Conservation (phyloP, 2,888 invertebrate genomes). For the Cacoxenus indagator region DNA sequence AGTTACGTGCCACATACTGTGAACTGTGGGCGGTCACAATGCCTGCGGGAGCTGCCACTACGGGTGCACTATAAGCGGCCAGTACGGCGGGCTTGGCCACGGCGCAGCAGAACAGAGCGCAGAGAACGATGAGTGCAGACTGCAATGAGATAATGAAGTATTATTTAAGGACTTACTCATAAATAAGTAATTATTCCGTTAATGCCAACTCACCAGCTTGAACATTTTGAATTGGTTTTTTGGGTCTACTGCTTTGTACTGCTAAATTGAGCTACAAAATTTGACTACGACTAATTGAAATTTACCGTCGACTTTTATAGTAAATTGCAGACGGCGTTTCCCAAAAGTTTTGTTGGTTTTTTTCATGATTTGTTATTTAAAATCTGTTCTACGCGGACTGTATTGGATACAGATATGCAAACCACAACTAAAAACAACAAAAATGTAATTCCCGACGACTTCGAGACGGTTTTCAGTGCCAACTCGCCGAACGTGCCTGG, state of each 20-base stretch:
- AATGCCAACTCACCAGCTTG: constrained; percentile 52
- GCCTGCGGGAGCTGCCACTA: constrained; percentile 61
- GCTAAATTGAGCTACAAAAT: constrained; percentile 43
- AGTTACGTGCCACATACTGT: constrained; percentile 75
- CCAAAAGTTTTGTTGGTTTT: constrained; percentile 26
- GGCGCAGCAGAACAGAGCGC: constrained; percentile 71
- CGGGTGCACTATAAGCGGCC: constrained; percentile 51
- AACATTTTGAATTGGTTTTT: constrained; percentile 63
- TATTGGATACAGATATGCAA: not conserved
- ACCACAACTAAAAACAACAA: not conserved
- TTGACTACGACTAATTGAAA: constrained; percentile 46
- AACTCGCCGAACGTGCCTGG: constrained; percentile 43
- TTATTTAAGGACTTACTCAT: not conserved
- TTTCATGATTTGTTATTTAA: not conserved
- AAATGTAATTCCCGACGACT: not conserved
- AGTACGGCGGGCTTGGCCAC: constrained; percentile 71
- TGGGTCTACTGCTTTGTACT: constrained; percentile 34
- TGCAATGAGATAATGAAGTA: constrained; percentile 31
- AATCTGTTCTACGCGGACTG: constrained; percentile 9
- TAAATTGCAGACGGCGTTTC: constrained; percentile 39
- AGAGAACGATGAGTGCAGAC: constrained; percentile 70
- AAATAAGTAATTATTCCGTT: not conserved
- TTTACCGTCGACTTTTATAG: constrained; percentile 57
- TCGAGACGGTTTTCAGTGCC: constrained; percentile 32
- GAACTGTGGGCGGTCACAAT: constrained; percentile 74